Percentiles rank a stretch among this genome's conserved stretches.
Evolutionary conservation across 2,113 vertebrate genomes (phyloP).

Genomic region (Dicerorhinus sumatrensis): DNA sequence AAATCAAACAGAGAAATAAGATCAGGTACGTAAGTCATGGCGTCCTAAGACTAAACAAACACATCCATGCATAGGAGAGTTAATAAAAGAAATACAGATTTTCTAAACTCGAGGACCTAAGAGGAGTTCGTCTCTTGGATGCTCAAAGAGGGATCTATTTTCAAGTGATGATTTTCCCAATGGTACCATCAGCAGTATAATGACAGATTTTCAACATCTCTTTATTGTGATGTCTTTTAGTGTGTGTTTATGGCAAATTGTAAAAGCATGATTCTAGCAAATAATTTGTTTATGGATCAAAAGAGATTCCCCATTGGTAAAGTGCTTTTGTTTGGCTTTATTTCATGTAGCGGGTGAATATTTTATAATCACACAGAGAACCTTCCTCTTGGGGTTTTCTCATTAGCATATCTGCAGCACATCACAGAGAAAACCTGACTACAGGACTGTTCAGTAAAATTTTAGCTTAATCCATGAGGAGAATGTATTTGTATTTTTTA

Average conservation of each 20-base stretch:
- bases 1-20: not conserved
- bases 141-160: not conserved
- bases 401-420: not conserved
- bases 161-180: not conserved
- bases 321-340: not conserved
- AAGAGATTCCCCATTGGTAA: not conserved
- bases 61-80: not conserved
- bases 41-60: not conserved
- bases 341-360: constrained; percentile 35
- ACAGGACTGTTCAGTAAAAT: not conserved
- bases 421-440: not conserved
- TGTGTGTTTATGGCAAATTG: not conserved
- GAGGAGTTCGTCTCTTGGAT: not conserved
- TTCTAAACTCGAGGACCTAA: not conserved
- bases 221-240: not conserved
- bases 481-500: not conserved
- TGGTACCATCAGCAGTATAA: not conserved
- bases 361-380: constrained; percentile 33
- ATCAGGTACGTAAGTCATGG: not conserved
- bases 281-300: constrained; percentile 31
- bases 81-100: not conserved
- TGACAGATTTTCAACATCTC: not conserved
- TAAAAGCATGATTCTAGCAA: not conserved
- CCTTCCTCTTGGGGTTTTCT: not conserved
- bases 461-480: not conserved